Evolutionary conservation across 2,888 invertebrate species (phyloP).

Genomic region (Doris montereyensis): DNA sequence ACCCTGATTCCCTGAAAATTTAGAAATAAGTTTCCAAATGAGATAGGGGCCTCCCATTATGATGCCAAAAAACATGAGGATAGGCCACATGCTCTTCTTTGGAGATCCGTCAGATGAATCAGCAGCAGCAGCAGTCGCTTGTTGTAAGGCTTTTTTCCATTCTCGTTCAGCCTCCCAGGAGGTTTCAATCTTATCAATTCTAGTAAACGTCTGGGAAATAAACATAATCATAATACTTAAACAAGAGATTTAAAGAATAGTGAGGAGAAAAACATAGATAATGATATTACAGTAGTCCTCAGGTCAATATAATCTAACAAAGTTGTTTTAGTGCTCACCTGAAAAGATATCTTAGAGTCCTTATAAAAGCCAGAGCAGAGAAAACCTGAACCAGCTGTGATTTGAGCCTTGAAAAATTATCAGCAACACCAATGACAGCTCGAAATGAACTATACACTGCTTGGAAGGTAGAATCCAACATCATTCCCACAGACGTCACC

Average conservation of each 20-base stretch:
- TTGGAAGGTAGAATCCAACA: constrained; percentile 96
- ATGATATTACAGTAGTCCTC: too few species aligned
- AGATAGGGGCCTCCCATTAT: constrained; percentile 93
- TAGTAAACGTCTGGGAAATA: constrained; percentile 77
- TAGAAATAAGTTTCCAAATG: constrained; percentile 85
- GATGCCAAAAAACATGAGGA: constrained; percentile 89
- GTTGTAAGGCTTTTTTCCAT: constrained; percentile 67
- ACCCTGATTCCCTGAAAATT: constrained; percentile 53
- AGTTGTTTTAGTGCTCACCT: too few species aligned
- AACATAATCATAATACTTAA: not conserved
- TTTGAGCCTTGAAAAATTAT: constrained; percentile 90
- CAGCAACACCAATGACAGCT: constrained; percentile 95
- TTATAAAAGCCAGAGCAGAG: constrained; percentile 87
- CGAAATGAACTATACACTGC: constrained; percentile 95
- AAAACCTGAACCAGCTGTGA: constrained; percentile 89
- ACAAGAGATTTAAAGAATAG: not conserved
- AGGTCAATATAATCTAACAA: too few species aligned
- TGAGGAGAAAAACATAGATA: too few species aligned
- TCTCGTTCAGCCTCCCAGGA: constrained; percentile 71
- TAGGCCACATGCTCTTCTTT: constrained; percentile 84
- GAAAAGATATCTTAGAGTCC: constrained; percentile 86
- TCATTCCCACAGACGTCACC: constrained; percentile 92
- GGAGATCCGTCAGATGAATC: constrained; percentile 67
- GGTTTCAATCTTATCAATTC: constrained; percentile 76
- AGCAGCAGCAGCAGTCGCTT: constrained; percentile 68